phyloP scores from a whole-genome alignment of 2,797 vertebrate genomes.

The Cuculus canorus region DNA sequence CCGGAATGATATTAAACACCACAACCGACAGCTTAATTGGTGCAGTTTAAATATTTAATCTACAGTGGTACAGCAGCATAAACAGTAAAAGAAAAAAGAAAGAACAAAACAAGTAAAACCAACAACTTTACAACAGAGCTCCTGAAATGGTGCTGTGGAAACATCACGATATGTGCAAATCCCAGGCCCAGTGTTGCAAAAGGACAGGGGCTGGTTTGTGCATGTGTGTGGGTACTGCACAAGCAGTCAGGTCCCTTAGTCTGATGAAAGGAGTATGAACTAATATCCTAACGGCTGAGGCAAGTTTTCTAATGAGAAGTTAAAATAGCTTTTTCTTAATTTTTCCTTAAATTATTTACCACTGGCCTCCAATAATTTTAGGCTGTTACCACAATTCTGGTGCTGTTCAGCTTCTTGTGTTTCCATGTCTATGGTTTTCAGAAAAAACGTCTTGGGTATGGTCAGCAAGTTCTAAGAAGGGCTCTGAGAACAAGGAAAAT shows the following conservation, averaged over 20 bases:
- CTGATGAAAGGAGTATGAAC: neutral
- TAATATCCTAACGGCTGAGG: neutral
- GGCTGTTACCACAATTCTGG: neutral
- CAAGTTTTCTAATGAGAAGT: neutral
- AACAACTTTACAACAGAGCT: neutral
- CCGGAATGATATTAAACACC: neutral
- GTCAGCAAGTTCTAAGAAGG: neutral
- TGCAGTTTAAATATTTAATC: neutral
- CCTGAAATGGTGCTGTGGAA: neutral
- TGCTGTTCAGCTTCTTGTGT: neutral
- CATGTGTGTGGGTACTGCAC: rapidly evolving
- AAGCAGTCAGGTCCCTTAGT: neutral
- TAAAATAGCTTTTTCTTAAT: neutral
- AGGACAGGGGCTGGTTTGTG: neutral
- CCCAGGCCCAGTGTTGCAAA: neutral
- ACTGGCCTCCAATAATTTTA: neutral
- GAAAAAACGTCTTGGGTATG: neutral
- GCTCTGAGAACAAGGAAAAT: neutral
- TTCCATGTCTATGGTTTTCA: neutral
- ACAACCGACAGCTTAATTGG: neutral
- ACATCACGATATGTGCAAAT: neutral
- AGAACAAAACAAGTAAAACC: neutral
- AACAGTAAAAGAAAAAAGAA: neutral
- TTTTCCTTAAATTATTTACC: neutral
- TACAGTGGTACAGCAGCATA: neutral